Evolutionary conservation across 2,113 vertebrate genomes (phyloP), one percentile per base, ranked within the genome.

Genomic region (Colossoma macropomum): DNA sequence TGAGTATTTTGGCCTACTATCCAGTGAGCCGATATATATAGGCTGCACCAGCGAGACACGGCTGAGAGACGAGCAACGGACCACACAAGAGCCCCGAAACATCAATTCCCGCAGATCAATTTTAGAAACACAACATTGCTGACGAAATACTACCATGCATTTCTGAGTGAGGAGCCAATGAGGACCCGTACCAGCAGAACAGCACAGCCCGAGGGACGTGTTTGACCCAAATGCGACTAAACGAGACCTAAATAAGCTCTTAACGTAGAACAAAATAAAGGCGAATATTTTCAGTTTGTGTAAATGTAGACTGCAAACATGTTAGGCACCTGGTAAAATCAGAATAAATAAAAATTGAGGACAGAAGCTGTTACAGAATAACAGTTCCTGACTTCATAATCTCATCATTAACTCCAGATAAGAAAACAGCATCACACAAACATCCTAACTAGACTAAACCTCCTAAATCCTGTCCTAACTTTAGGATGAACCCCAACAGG

Each of bases 1-100:
- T 84, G 66, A 82, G 73, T 71, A 80, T 74, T 52, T 73, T 82
- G 75, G 73, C 80, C 85, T 77, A 65, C 87, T 77, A 85, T 86
- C 63, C 84, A 82, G 85, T 52, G 75, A 68, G 72, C 85, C 79
- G 76, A 80, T 72, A 28, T 45, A 48, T 66, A 86, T 56, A 56
- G 79, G 76, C 80, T 81, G 62, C 56, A 21, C 54, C 1, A 48
- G 77, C 30, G 34, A 38, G 70, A 79, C 74, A 27, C 54, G 68
- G 50, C 17, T 66, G 52, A 10, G 54, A 63, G 23, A 74, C 65
- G 59, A 82, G 81, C 28, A 30, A 77, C 2, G 70, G 86, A 59
- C 71, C 12, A 1, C 45, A 54, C 9, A 9, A 59, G 59, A 16
- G 32, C 11, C 28, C 30, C 30, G 25, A 60, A 60, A 34, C 54